Evolutionary conservation across 23 tunicate species (phyloP).

Genomic region (Phallusia fumigata): DNA sequence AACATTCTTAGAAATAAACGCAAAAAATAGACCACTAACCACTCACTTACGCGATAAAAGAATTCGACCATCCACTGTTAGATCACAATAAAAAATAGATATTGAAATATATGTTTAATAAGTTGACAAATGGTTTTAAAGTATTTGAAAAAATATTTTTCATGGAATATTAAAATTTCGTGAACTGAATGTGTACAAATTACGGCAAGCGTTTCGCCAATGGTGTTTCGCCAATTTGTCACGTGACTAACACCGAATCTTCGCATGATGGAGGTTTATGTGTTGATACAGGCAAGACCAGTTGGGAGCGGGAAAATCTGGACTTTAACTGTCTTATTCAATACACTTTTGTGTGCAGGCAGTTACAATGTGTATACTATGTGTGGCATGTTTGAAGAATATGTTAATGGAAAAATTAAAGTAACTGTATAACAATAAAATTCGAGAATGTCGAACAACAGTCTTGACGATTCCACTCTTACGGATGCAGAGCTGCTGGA

Average conservation of each 20-base stretch:
- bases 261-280: conserved; percentile 33
- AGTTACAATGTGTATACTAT: neutral
- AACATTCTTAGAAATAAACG: no score
- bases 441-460: conserved; percentile 39
- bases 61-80: no score
- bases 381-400: neutral
- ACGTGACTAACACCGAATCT: conserved; percentile 33
- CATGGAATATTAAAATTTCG: conserved; percentile 7
- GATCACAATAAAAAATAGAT: no score
- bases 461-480: conserved; percentile 16
- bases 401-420: conserved; percentile 21
- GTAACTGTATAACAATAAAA: neutral
- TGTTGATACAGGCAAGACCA: conserved; percentile 15
- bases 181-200: conserved; percentile 19
- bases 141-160: neutral
- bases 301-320: conserved; percentile 18
- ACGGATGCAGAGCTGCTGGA: conserved; percentile 19
- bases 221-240: conserved; percentile 21
- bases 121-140: neutral
- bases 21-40: no score
- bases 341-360: neutral
- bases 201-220: conserved; percentile 20
- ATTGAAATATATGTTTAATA: neutral
- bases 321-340: neutral
- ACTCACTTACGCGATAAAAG: no score